phyloP scores from a whole-genome alignment of 92 coral and sea anemone genomes.

The Zoanthus solanderi region DNA sequence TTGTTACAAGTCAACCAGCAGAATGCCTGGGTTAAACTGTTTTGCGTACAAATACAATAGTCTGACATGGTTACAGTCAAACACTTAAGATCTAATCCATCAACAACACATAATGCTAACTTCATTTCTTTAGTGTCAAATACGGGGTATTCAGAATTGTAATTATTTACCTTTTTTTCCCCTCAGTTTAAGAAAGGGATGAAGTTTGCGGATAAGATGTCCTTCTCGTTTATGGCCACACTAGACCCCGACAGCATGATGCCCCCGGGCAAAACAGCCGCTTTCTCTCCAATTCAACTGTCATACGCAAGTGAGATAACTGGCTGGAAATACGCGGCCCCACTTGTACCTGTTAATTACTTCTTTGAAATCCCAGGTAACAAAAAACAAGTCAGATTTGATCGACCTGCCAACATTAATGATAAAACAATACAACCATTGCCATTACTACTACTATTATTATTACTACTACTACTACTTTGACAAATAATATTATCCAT shows the following conservation, averaged over 20 bases:
- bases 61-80: too few species aligned
- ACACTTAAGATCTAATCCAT: neutral
- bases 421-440: too few species aligned
- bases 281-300: constrained; percentile 87
- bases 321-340: constrained; percentile 62
- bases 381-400: too few species aligned
- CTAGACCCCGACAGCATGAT: constrained; percentile 76
- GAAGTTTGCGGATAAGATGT: constrained; percentile 76
- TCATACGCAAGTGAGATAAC: constrained; percentile 65
- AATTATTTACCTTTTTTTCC: neutral
- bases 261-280: constrained; percentile 84
- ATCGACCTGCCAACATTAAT: too few species aligned
- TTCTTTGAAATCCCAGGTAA: constrained; percentile 72
- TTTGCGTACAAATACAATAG: too few species aligned
- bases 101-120: neutral
- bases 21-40: too few species aligned
- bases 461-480: too few species aligned
- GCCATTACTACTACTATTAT: too few species aligned
- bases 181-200: constrained; percentile 64
- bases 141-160: neutral
- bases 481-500: too few species aligned
- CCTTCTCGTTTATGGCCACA: constrained; percentile 73
- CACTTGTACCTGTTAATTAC: constrained; percentile 75
- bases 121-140: neutral
- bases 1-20: too few species aligned